Evolutionary conservation across 2,113 vertebrate species (phyloP), one percentile per base, ranked within the genome.

Genomic region (Gymnogyps californianus): DNA sequence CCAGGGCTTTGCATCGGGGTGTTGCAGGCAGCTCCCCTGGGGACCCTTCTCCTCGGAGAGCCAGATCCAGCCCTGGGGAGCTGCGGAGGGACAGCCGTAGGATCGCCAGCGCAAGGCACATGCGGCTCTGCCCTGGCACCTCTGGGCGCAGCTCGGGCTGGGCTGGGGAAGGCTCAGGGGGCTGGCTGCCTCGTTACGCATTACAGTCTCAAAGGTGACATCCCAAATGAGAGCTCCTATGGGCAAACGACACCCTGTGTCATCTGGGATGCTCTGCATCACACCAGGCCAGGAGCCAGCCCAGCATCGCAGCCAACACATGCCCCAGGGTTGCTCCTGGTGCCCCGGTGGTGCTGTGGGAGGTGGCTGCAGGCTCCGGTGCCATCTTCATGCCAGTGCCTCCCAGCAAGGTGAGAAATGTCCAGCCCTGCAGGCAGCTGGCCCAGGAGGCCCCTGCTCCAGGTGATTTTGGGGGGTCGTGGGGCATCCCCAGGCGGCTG

Each of bases 91-190:
- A 55, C 70, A 17, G 10, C 9, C 1, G 1, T 5, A 25, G 86
- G 11, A 32, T 59, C 55, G 36, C 6, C 38, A 15, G 4, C 2
- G 0, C 2, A 9, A 58, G 42, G 10, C 29, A 62, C 61, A 2
- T 2, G 21, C 7, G 8, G 44, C 32, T 81, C 49, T 77, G 36
- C 62, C 52, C 57, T 20, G 55, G 83, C 72, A 51, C 58, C 25
- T 12, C n/a, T 11, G 78, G 57, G 16, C 0, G 0, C 71, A 38
- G 70, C 38, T 42, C 2, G 0, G 6, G 17, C 12, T 8, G 77
- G 59, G 29, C 32, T 3, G 1, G 46, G 29, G 51, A n/a, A 36
- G 6, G 34, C 21, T 57, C n/a, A 5, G 51, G 29, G 47, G 11
- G 26, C 49, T 42, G 34, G 18, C 44, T 61, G n/a, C 57, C 40